Base-by-base conservation (phyloP, 2,113 vertebrate species). In the Podocnemis expansa region DNA sequence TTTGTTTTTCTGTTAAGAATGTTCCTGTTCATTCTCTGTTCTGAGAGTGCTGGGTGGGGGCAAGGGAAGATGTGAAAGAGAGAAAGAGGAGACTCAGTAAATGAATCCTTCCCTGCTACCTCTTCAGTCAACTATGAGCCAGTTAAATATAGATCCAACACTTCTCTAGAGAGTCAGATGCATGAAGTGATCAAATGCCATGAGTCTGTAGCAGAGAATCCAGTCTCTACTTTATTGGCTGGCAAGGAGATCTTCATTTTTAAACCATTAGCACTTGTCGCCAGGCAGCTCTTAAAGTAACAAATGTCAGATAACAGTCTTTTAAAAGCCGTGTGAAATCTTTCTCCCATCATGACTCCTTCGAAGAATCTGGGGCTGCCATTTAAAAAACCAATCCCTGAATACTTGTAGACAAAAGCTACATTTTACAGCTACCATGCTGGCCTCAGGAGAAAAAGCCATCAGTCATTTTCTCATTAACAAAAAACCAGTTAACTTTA, bases 81-180 rank as follows among this genome's bases (percentile, higher is more conserved):
- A 78, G 54, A 38, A 67, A 78, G 83, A 92, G 75, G 78, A 89
- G 82, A 41, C 91, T 83, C 88, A 55, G 87, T 91, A 89, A 93
- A 80, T 34, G 54, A 88, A 22, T 54, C 89, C 89, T 79, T 80
- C 47, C 47, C 58, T 90, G 81, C 91, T 89, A 13, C 13, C 27
- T 63, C 82, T 78, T 14, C 4, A 76, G 86, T 81, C 52, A 94
- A 45, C 82, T 91, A 41, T 56, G 80, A 3, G 52, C n/a, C 70
- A 91, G 94, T 85, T 95, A 93, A 96, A 94, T 87, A 87, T 60
- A 95, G 96, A 85, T 67, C 8, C 3, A 27, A 52, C 78, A 11
- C 93, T 87, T 43, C 90, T 90, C 91, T 3, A 0, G 55, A 86
- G 93, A 96, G 84, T 84, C 0, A 22, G 76, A 10, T 87, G 80